Percentiles rank a stretch among this genome's conserved stretches.
phyloP scores from a whole-genome alignment of 2,797 vertebrate species.

The Sebastes glaucus region DNA sequence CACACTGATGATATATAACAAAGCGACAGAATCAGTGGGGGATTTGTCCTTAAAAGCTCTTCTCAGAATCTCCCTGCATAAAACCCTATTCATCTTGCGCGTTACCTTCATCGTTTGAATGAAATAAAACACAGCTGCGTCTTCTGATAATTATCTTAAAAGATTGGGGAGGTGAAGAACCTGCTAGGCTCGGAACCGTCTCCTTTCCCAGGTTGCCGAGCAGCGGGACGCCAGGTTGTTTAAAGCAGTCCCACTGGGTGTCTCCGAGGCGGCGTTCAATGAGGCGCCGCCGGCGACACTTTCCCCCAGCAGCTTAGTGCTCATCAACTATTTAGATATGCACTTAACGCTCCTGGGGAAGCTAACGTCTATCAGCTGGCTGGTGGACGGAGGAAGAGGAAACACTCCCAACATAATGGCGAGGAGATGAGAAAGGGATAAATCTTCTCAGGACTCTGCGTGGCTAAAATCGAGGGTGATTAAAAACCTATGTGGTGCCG shows the following conservation, averaged over 20 bases:
- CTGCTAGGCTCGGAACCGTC: conserved; percentile 63
- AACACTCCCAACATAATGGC: conserved; percentile 44
- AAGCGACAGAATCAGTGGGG: neutral
- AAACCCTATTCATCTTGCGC: conserved; percentile 19
- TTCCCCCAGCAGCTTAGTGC: conserved; percentile 81
- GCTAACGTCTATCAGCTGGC: conserved; percentile 64
- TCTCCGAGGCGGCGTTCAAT: conserved; percentile 75
- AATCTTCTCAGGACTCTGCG: conserved; percentile 3
- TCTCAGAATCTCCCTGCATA: conserved; percentile 4
- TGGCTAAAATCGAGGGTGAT: conserved; percentile 19
- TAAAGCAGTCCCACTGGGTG: conserved; percentile 81
- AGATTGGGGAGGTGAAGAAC: conserved; percentile 58
- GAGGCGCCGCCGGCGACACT: conserved; percentile 79
- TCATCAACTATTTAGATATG: conserved; percentile 87
- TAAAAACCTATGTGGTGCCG: conserved; percentile 5
- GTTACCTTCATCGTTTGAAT: conserved; percentile 38
- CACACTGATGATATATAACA: neutral
- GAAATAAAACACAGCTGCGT: conserved; percentile 34
- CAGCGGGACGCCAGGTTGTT: conserved; percentile 73
- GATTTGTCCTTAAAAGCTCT: conserved; percentile 17
- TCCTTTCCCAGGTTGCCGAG: conserved; percentile 66
- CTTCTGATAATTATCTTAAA: conserved; percentile 65
- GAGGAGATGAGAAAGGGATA: neutral
- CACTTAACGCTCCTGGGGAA: conserved; percentile 80
- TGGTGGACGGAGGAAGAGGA: conserved; percentile 42